Conservation (phyloP, 2,797 vertebrate genomes). For the Danio albolineatus region DNA sequence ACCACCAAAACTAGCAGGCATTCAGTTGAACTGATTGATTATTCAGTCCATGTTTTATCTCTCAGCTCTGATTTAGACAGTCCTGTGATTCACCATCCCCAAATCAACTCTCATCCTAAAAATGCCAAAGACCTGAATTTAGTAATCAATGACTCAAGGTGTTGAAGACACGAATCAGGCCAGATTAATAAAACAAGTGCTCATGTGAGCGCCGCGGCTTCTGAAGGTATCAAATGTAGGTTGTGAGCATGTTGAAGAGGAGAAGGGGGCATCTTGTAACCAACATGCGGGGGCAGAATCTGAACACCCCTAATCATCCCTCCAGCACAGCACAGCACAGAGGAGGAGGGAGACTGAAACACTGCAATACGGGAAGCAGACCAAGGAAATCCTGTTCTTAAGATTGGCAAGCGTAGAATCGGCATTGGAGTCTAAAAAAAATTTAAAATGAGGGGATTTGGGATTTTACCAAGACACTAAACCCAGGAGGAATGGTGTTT, state of each 20-base stretch:
- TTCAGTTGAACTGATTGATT: constrained; percentile 12
- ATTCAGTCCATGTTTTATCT: constrained; percentile 28
- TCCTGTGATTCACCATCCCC: constrained; percentile 14
- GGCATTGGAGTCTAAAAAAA: constrained; percentile 53
- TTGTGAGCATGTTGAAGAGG: constrained; percentile 39
- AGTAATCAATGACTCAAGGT: constrained; percentile 69
- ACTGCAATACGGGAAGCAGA: constrained; percentile 74
- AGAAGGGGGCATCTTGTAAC: constrained; percentile 52
- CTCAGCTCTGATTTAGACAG: constrained; percentile 20
- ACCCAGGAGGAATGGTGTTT: constrained; percentile 52
- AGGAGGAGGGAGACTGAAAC: constrained; percentile 45
- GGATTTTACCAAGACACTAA: constrained; percentile 54
- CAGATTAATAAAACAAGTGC: constrained; percentile 65
- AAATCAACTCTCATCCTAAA: constrained; percentile 27
- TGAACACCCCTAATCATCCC: constrained; percentile 80
- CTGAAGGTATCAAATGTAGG: constrained; percentile 72
- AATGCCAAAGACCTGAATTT: constrained; percentile 23
- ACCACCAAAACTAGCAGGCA: neutral
- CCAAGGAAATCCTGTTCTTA: constrained; percentile 86
- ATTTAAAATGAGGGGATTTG: constrained; percentile 38
- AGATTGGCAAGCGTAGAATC: constrained; percentile 85
- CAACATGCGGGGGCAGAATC: constrained; percentile 73
- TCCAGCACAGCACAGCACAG: constrained; percentile 55
- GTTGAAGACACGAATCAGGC: constrained; percentile 77
- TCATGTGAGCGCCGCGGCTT: constrained; percentile 65